Percentiles rank a stretch among this genome's conserved stretches.
Conservation (phyloP, 2,888 invertebrate species). For the Lasioglossum villosulum region DNA sequence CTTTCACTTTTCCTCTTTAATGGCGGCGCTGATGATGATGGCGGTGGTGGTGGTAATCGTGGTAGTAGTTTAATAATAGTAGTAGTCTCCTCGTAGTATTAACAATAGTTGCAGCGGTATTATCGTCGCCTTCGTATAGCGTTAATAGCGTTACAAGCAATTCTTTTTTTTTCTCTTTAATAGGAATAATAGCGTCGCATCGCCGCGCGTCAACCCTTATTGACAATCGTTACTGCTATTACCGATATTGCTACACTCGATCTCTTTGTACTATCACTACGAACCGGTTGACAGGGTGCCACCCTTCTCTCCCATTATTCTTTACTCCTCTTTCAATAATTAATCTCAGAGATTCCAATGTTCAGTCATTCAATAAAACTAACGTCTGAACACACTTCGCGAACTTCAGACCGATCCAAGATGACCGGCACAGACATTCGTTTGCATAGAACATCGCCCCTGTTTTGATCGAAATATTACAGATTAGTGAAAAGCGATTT, state of each 20-base stretch:
- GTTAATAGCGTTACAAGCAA: slow-evolving; percentile 65
- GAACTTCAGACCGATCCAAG: neutral
- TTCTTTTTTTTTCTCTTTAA: slow-evolving; percentile 15
- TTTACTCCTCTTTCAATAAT: neutral
- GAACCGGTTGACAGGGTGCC: slow-evolving; percentile 64
- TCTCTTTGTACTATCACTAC: slow-evolving; percentile 70
- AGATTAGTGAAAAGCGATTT: neutral
- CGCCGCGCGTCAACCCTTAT: slow-evolving; percentile 25
- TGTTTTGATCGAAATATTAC: neutral
- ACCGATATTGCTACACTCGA: slow-evolving; percentile 55
- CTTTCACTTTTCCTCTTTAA: slow-evolving; percentile 20
- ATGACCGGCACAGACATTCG: neutral
- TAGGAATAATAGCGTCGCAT: slow-evolving; percentile 57
- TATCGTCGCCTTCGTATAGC: slow-evolving; percentile 54
- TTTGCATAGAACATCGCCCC: neutral
- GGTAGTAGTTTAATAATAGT: slow-evolving; percentile 51
- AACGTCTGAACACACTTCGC: neutral
- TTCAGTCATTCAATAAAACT: neutral
- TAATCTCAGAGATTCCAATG: slow-evolving; percentile 1
- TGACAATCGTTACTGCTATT: slow-evolving; percentile 47
- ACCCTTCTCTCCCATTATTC: slow-evolving; percentile 40
- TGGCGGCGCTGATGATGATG: slow-evolving; percentile 54
- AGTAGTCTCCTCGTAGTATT: slow-evolving; percentile 49
- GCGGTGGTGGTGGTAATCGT: slow-evolving; percentile 47
- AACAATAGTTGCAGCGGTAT: slow-evolving; percentile 58